Conservation (phyloP, 2,888 invertebrate genomes). For the Philhelius pedissequus region DNA sequence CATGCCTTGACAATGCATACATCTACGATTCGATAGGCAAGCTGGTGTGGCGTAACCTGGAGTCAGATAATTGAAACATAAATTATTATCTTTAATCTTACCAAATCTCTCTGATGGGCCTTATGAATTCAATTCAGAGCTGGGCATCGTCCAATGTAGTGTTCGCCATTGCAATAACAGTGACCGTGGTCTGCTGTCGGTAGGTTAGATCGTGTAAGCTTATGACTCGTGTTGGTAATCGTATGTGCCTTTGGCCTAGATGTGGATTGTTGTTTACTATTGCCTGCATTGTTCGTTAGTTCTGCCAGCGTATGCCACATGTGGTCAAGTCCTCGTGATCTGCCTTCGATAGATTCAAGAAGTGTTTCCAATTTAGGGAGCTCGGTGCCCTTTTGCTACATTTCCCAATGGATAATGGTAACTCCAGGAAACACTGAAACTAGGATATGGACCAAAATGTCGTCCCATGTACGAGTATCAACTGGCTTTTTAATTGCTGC, state of each 20-base stretch:
- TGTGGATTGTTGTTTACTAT: neutral
- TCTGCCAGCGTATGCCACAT: slow-evolving; percentile 5
- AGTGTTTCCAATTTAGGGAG: neutral
- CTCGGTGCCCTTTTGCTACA: slow-evolving; percentile 7
- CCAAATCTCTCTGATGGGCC: no score
- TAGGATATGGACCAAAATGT: neutral
- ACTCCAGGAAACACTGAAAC: neutral
- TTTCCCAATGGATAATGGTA: slow-evolving; percentile 29
- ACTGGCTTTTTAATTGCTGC: neutral
- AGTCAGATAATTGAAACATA: no score
- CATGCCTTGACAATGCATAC: no score
- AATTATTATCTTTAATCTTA: no score
- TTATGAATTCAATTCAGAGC: no score
- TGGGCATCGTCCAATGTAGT: neutral
- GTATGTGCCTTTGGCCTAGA: neutral
- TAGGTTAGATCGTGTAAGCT: slow-evolving; percentile 10
- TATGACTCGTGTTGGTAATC: neutral
- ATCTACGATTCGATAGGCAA: no score
- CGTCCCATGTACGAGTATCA: neutral
- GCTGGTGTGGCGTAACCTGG: no score
- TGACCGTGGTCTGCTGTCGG: slow-evolving; percentile 15
- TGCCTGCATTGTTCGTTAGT: neutral
- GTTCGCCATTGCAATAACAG: slow-evolving; percentile 15
- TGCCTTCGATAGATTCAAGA: slow-evolving; percentile 32
- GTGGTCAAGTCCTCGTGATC: slow-evolving; percentile 16